Conservation (phyloP, 2,797 vertebrate species). For the Anabas testudineus region DNA sequence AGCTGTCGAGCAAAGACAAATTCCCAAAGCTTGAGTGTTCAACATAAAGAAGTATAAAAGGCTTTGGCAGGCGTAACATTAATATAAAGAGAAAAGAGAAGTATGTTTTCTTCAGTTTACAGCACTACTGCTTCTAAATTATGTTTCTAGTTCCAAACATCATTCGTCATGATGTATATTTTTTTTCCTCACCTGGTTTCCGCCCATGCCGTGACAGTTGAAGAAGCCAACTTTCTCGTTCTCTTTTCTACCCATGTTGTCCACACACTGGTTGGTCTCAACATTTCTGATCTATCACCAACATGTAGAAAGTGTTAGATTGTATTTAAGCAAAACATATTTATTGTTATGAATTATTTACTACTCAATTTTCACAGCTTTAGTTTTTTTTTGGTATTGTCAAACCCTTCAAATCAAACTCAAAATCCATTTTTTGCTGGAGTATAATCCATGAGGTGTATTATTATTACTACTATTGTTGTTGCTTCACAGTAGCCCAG, state of each 20-base stretch:
- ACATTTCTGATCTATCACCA: slow-evolving; percentile 94
- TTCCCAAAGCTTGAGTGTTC: slow-evolving; percentile 13
- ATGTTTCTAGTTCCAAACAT: neutral
- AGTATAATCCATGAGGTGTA: neutral
- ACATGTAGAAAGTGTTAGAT: neutral
- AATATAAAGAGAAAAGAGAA: neutral
- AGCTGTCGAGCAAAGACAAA: neutral
- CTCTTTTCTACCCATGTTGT: slow-evolving; percentile 99
- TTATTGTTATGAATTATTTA: too few relatives aligned
- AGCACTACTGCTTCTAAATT: neutral
- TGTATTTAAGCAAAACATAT: neutral
- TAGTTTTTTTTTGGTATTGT: neutral
- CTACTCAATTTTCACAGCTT: neutral
- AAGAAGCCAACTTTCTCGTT: slow-evolving; percentile 99
- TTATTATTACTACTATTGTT: neutral
- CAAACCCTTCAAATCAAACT: neutral
- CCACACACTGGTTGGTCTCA: slow-evolving; percentile 98
- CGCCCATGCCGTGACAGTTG: slow-evolving; percentile 99
- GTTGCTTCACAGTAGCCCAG: neutral
- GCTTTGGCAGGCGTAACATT: neutral
- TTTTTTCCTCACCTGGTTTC: slow-evolving; percentile 91
- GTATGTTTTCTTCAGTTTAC: neutral
- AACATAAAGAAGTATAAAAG: slow-evolving; percentile 20
- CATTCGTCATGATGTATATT: neutral
- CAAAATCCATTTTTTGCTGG: neutral